Evolutionary conservation across 2,888 invertebrate species (phyloP), one percentile per base, ranked within the genome.

Genomic region (Abrostola tripartita): DNA sequence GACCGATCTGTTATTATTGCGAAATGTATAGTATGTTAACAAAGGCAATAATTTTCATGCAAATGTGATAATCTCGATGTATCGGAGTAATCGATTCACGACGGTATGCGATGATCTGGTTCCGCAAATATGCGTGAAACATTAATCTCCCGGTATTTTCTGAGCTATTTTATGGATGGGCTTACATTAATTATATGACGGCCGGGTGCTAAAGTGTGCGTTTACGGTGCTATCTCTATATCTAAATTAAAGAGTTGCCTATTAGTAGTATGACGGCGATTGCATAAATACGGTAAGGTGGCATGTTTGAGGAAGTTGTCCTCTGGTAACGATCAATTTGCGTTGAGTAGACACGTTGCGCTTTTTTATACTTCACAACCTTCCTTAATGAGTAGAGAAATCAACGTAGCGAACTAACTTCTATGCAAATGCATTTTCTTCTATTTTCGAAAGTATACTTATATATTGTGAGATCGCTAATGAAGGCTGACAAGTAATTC

Each of bases 381-480:
- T 89, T 88, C 89, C 92, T 87, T 93, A 93, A 91, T 91, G 88
- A 93, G 92, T 76, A 85, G 88, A 89, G 92, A 93, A 93, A 92
- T 86, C 78, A 74, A 73, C 73, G 73, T 68, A 71, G 76, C 79
- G 83, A 81, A 85, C 87, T 85, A 88, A 88, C 89, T 87, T 88
- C 88, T 92, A 91, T 90, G 90, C 89, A 88, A 91, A 89, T 90
- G 81, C 79, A 88, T 89, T 92, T 91, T 91, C 89, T 89, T 90
- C 86, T 85, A 86, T 90, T 88, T 91, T 89, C 89, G 89, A 90
- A 91, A 89, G 88, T 79, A 72, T 68, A 70, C 84, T 81, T 78
- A 81, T 82, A 84, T 85, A 85, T 86, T 82, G 83, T 82, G 83
- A 79, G 84, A 83, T 81, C 78, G 81, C 74, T 85, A 85, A 84